Evolutionary conservation across 2,797 vertebrate species (phyloP), one percentile per base, ranked within the genome.

Genomic region (Clarias pachynema): DNA sequence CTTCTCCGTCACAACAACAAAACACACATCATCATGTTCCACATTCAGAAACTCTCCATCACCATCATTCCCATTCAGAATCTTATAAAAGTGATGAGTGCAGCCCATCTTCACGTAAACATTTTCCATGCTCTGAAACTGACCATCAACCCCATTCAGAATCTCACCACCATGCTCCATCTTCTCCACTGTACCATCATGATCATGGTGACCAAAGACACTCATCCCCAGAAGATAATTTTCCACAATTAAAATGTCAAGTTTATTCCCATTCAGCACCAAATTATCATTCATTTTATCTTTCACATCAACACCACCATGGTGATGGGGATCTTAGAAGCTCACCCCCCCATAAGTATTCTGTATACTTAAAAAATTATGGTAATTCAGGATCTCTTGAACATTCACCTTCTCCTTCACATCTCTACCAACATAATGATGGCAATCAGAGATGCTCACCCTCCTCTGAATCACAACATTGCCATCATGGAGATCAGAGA

Each of bases 1-100:
- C 75, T 57, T n/a, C 69, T 81, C 81, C 77, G 83, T 79, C 84
- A 44, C 56, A 85, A 16, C 56, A 83, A 40, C 83, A 87, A 75
- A 85, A 82, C 60, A 66, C 49, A n/a, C 83, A 86, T n/a, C 65
- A 84, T 72, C 60, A 70, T 60, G 73, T 75, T 75, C 31, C 73
- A 62, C 66, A 49, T 53, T 69, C 81, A 26, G 80, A 86, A 68
- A 68, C 68, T 29, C 83, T 53, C 26, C 75, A 79, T 20, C 80
- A 86, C 1, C 75, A 90, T 40, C 69, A 44, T 78, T 83, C 59
- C 44, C 75, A 62, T 18, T 84, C 65, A 70, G 29, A n/a, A 56
- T 62, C 77, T 34, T 83, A 84, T 37, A 80, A 56, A n/a, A 7
- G 15, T 56, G 72, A 72, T 81, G 75, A 59, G 69, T 87, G 29